These are phyloP conservation scores for Timema cristinae DNA, from an alignment of 2,888 invertebrate genomes.

Conservation along the genomic window DNA sequence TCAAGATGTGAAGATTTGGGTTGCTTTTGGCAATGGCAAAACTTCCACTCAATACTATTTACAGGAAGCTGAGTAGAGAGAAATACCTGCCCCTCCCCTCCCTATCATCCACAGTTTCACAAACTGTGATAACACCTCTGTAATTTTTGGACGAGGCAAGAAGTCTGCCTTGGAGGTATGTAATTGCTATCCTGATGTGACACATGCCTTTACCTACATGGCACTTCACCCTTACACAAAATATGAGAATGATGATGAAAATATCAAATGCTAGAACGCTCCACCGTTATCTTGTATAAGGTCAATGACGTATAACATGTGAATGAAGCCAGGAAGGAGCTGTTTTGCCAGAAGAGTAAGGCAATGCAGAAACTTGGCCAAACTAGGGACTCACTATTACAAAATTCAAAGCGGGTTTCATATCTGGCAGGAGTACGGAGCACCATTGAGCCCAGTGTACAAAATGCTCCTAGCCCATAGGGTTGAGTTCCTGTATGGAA, in stretches of 20 bases:
- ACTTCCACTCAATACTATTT: background rate
- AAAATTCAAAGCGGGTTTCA: too few relatives aligned
- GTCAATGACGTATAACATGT: background rate
- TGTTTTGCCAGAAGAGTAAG: too few relatives aligned
- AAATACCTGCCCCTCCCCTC: background rate
- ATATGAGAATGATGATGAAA: background rate
- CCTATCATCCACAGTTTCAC: background rate
- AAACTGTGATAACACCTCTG: background rate
- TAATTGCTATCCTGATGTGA: background rate
- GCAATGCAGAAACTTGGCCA: too few relatives aligned
- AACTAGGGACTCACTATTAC: too few relatives aligned
- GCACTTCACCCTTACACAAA: conserved; percentile 4
- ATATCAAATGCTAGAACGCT: background rate
- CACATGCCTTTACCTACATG: background rate
- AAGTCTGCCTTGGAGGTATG: background rate
- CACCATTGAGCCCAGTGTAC: too few relatives aligned
- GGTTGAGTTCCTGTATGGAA: too few relatives aligned
- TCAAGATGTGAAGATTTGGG: background rate
- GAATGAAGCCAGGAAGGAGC: background rate
- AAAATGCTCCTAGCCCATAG: too few relatives aligned
- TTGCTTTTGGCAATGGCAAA: background rate
- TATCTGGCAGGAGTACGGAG: too few relatives aligned
- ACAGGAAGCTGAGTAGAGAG: background rate
- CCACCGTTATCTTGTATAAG: background rate
- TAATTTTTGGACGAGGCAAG: background rate